phyloP scores from a whole-genome alignment of 1,140 invertebrate genomes.

The Drosophila melanica region DNA sequence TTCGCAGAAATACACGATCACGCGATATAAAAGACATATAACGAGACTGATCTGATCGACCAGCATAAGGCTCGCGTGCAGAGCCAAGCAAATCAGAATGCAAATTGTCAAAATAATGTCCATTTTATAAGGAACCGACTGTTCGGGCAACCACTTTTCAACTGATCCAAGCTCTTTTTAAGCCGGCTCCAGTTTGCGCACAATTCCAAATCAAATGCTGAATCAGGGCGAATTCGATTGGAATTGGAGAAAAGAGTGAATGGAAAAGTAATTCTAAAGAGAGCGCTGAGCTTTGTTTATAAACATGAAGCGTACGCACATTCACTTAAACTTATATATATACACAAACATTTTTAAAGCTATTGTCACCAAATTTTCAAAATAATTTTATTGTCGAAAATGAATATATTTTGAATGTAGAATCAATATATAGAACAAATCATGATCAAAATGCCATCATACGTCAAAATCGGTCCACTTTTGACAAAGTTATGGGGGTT shows the following conservation, averaged over 20 bases:
- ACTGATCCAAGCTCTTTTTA: slow-evolving; percentile 18
- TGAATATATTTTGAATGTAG: too few species aligned
- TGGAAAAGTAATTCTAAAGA: neutral
- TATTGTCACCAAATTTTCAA: too few species aligned
- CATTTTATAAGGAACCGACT: neutral
- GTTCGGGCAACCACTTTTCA: slow-evolving; percentile 16
- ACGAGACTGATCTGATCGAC: neutral
- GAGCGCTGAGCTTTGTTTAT: too few species aligned
- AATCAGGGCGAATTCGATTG: neutral
- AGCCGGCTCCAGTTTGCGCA: slow-evolving; percentile 1
- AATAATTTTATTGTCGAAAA: too few species aligned
- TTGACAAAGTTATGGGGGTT: too few species aligned
- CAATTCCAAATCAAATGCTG: neutral
- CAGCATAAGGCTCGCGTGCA: neutral
- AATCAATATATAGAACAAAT: too few species aligned
- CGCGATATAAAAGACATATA: neutral
- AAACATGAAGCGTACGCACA: too few species aligned
- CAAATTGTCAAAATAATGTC: neutral
- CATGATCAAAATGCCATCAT: too few species aligned
- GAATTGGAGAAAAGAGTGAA: too few species aligned
- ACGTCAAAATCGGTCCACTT: too few species aligned
- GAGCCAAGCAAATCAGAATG: slow-evolving; percentile 2
- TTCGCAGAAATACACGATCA: neutral
- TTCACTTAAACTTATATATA: too few species aligned
- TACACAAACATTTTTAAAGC: too few species aligned